A percentile compares a stretch with the other conserved stretches of the same genome.
These are phyloP conservation scores for Eurytoma adleriae DNA, from an alignment of 2,888 invertebrate species.

Conservation along the genomic window DNA sequence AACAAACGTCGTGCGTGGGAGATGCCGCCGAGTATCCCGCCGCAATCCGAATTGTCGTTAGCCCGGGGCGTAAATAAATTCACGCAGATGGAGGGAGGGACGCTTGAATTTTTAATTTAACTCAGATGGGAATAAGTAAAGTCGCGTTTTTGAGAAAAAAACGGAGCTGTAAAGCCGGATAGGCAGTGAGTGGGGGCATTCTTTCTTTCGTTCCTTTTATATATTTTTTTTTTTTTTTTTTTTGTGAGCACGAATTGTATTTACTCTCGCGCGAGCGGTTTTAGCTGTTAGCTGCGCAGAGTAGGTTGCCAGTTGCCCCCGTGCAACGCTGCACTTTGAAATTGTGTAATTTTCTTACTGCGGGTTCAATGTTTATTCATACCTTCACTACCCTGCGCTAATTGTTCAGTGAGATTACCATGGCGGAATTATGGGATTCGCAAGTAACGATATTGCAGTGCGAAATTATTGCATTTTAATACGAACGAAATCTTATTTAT, in stretches of 20 bases:
- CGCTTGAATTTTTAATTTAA: constrained; percentile 32
- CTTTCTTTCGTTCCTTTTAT: not conserved
- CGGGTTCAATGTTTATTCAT: not conserved
- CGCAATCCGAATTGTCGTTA: constrained; percentile 40
- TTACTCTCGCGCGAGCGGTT: constrained; percentile 31
- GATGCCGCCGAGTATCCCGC: not conserved
- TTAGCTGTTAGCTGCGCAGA: not conserved
- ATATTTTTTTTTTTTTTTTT: not conserved
- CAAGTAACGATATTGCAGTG: no score
- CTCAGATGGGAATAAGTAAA: not conserved
- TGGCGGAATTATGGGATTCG: no score
- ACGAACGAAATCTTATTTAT: no score
- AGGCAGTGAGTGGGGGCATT: not conserved
- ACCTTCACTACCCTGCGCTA: no score
- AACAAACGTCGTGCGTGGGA: constrained; percentile 32
- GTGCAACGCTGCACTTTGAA: constrained; percentile 2
- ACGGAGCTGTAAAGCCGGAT: not conserved
- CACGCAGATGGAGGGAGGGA: not conserved
- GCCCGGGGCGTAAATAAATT: constrained; percentile 16
- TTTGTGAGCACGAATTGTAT: not conserved
- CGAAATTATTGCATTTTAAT: no score
- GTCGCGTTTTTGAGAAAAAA: not conserved
- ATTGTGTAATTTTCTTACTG: constrained; percentile 12
- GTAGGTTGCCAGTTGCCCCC: not conserved
- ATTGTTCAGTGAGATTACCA: no score